Evolutionary conservation across 2,113 vertebrate species (phyloP), one percentile per base, ranked within the genome.

Genomic region (Actenoides hombroni): DNA sequence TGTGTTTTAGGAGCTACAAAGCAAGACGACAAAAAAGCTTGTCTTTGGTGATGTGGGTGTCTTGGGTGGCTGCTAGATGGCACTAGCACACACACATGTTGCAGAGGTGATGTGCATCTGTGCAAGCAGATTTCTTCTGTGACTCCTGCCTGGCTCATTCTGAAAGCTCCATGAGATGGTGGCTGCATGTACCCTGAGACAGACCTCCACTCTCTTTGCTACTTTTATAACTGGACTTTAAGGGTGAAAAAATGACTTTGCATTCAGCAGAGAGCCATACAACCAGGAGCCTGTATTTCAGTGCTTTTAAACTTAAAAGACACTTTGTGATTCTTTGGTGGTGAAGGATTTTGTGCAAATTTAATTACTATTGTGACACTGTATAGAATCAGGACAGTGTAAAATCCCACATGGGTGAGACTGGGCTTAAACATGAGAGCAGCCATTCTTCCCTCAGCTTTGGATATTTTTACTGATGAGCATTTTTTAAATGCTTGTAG

Each of bases 41-140:
- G 2, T 59, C 10, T 70, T 69, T 10, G 25, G 21, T 24, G 39
- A 6, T 33, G 44, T 56, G 33, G 15, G 4, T 90, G 44, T 35
- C 37, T 60, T 63, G 35, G 3, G 31, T 86, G 68, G 53, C 86
- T 86, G 83, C 57, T 79, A 95, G 83, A 40, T 88, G 92, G 92
- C 95, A 84, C 83, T 39, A 81, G 35, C 63, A 40, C 56, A 49
- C 5, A 5, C 15, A 83, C 6, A 1, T 20, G 31, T 28, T 3
- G 2, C 51, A 51, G 46, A 16, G 31, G 8, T 13, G 59, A 16
- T 17, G 13, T 7, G 42, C 21, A 5, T 9, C 21, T 16, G 23
- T 2, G 11, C 21, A 54, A 44, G 15, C 8, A 26, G 13, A 3
- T 74, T 46, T 46, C 46, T 60, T 26, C 25, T 25, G 82, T 12